Base-by-base conservation (phyloP, 2,113 vertebrate genomes). In the Heterochromis multidens region DNA sequence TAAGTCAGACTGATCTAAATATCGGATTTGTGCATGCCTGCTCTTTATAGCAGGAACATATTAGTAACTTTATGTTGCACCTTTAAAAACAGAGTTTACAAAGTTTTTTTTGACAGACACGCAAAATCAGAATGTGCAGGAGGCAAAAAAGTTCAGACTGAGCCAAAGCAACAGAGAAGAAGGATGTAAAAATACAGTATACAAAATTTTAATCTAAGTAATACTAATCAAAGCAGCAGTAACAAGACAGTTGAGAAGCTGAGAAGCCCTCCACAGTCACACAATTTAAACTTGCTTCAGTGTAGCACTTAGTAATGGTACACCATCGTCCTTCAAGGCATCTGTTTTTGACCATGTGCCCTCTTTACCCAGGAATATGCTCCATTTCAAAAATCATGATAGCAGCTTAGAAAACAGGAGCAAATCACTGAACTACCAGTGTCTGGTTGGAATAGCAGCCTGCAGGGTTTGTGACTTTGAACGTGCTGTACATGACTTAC, bases 131-230 rank as follows among this genome's bases (percentile, higher is more conserved):
- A 31, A 31, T 31, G 5, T 0, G 21, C 0, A 40, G 62, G 37
- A 65, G 0, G 0, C 7, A 0, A 19, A 35, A n/a, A 33, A 63
- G 21, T 8, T 23, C 33, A 40, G 62, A 65, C 33, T 7, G 33
- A 63, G 61, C 37, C 19, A 7, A 37, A 65, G 62, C 33, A 40
- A 0, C 12, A 65, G 8, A 65, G 33, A 63, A 8, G 35, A 65
- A 6, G 14, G 14, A 14, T 46, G 43, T 14, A 46, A 14, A 49
- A 43, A 40, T 16, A 7, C 35, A n/a, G n/a, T n/a, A n/a, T n/a
- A n/a, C n/a, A n/a, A n/a, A n/a, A n/a, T 35, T 35, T 35, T 6
- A 35, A 6, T 35, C 33, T 35, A 35, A 35, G 33, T 35, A 35
- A 35, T 35, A 35, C 6, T 35, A 35, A 35, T 4, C 33, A 35